Evolutionary conservation across 2,797 vertebrate species (phyloP).

Genomic region (Acomys russatus): DNA sequence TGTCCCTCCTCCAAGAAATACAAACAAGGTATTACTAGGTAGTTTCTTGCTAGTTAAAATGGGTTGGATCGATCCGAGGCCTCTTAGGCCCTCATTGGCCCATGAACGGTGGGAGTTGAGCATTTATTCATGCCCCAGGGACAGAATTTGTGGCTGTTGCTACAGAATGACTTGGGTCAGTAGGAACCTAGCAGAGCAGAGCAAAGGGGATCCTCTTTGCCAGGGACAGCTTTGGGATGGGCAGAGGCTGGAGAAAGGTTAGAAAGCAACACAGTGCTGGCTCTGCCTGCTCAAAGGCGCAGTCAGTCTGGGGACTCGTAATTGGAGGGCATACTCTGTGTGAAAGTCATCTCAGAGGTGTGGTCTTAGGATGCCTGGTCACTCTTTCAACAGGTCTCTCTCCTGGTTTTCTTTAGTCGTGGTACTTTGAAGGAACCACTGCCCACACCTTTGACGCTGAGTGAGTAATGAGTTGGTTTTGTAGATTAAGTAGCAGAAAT

Average conservation of each 20-base stretch:
- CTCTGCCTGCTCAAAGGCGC: background rate
- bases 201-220: background rate
- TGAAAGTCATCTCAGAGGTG: background rate
- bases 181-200: conserved; percentile 24
- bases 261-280: background rate
- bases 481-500: conserved; percentile 1
- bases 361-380: background rate
- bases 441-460: background rate
- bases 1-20: conserved; percentile 90
- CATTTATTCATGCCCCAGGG: background rate
- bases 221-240: background rate
- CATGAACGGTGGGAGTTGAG: conserved; percentile 70
- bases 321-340: background rate
- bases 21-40: conserved; percentile 89
- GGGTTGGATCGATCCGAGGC: conserved; percentile 84
- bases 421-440: conserved; percentile 43
- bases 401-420: background rate
- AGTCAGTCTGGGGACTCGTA: background rate
- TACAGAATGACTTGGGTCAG: conserved; percentile 38
- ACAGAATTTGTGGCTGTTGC: conserved; percentile 68
- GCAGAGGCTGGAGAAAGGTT: background rate
- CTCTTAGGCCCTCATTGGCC: conserved; percentile 63
- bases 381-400: background rate
- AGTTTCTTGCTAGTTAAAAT: conserved; percentile 89
- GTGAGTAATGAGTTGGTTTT: conserved; percentile 52